Conservation (phyloP, 2,113 vertebrate species). For the Apaloderma vittatum region DNA sequence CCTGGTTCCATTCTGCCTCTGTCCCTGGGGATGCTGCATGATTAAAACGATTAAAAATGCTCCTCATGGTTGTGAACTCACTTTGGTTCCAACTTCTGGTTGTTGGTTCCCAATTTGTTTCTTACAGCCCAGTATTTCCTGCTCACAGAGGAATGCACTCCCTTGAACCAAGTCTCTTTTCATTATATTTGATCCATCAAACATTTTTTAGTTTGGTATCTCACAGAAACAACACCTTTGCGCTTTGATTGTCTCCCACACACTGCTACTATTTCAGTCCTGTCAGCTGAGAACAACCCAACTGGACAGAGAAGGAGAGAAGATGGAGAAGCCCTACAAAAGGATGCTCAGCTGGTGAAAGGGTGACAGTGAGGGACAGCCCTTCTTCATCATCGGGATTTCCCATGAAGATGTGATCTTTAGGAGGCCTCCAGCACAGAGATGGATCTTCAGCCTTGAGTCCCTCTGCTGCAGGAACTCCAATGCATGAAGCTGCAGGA, state of each 20-base stretch:
- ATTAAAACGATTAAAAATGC: background rate
- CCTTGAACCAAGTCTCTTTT: background rate
- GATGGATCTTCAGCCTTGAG: background rate
- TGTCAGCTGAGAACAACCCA: background rate
- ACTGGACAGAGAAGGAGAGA: background rate
- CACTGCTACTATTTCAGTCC: background rate
- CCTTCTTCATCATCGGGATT: background rate
- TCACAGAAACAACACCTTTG: background rate
- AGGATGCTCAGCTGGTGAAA: background rate
- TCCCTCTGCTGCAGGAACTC: background rate
- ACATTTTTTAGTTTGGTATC: background rate
- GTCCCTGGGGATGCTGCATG: background rate
- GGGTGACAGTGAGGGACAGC: background rate
- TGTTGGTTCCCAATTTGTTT: background rate
- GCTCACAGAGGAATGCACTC: background rate
- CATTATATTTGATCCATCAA: background rate
- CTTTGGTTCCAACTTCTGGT: background rate
- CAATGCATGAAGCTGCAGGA: background rate
- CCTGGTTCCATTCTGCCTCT: fast-evolving
- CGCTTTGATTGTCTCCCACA: background rate
- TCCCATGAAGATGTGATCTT: background rate
- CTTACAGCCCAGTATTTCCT: background rate
- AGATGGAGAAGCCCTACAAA: background rate
- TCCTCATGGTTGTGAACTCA: background rate
- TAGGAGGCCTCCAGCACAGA: background rate